Conservation (phyloP, 2,888 invertebrate species). For the Melipona beecheii region DNA sequence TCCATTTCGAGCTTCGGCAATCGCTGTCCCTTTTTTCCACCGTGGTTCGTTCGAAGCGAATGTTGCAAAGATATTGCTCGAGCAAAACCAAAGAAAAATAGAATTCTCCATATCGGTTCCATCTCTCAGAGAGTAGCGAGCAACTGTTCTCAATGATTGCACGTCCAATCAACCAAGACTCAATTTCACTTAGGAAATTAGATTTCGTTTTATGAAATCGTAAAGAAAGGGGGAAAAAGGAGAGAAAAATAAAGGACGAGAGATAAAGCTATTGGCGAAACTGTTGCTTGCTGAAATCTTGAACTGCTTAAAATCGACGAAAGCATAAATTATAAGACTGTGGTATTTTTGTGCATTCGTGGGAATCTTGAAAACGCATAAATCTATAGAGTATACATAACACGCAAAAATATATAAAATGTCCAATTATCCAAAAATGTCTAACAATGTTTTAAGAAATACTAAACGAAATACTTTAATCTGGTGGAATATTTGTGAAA, state of each 20-base stretch:
- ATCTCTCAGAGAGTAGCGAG: conserved; percentile 36
- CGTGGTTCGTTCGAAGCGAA: conserved; percentile 15
- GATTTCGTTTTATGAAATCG: conserved; percentile 36
- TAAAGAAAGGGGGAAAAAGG: background rate
- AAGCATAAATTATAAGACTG: conserved; percentile 19
- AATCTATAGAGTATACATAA: too few species aligned
- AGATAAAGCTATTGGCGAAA: conserved; percentile 6
- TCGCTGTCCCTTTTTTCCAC: conserved; percentile 36
- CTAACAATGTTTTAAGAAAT: background rate
- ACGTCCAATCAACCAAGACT: conserved; percentile 51
- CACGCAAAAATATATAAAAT: too few species aligned
- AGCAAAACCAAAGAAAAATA: conserved; percentile 33
- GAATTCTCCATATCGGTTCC: conserved; percentile 40
- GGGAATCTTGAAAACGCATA: too few species aligned
- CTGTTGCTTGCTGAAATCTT: background rate
- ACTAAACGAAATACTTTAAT: background rate
- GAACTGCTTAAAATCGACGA: conserved; percentile 27
- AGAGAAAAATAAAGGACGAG: background rate
- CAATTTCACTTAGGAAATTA: conserved; percentile 53
- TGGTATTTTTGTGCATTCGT: background rate
- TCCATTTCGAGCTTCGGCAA: conserved; percentile 48
- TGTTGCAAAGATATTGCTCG: conserved; percentile 31
- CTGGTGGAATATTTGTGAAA: background rate
- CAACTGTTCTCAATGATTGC: conserved; percentile 54
- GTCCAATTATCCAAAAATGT: too few species aligned